Percentiles rank a stretch among this genome's conserved stretches.
Evolutionary conservation across 2,888 invertebrate species (phyloP).

Genomic region (Stenodera caucasica): DNA sequence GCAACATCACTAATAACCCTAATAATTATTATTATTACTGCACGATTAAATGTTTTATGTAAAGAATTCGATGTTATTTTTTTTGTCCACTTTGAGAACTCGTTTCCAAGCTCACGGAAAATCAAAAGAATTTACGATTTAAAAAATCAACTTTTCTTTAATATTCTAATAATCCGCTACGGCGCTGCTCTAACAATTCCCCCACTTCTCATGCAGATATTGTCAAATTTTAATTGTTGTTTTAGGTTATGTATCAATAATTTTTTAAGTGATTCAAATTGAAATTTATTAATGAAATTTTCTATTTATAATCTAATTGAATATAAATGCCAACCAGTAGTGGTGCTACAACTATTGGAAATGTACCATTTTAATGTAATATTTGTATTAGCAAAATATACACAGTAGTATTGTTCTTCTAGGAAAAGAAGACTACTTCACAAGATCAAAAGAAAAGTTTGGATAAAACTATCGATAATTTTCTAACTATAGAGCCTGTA

Average conservation of each 20-base stretch:
- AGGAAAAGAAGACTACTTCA: slow-evolving; percentile 50
- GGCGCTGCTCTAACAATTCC: too few species aligned
- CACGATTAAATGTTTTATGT: too few species aligned
- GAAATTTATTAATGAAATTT: neutral
- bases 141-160: too few species aligned
- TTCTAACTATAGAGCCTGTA: slow-evolving; percentile 52
- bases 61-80: too few species aligned
- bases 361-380: slow-evolving; percentile 28
- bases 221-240: neutral
- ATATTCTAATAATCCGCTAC: too few species aligned
- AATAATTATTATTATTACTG: too few species aligned
- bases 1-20: too few species aligned
- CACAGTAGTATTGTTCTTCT: slow-evolving; percentile 20
- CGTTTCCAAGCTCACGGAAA: too few species aligned
- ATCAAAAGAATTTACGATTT: too few species aligned
- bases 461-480: slow-evolving; percentile 43
- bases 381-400: neutral
- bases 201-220: too few species aligned
- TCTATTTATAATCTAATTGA: slow-evolving; percentile 25
- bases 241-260: neutral
- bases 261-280: neutral
- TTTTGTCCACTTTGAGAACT: too few species aligned
- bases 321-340: slow-evolving; percentile 55
- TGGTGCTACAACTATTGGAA: slow-evolving; percentile 51
- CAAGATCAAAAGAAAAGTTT: slow-evolving; percentile 37